Evolutionary conservation across 2,113 vertebrate genomes (phyloP), one percentile per base, ranked within the genome.

Genomic region (Fregata magnificens): DNA sequence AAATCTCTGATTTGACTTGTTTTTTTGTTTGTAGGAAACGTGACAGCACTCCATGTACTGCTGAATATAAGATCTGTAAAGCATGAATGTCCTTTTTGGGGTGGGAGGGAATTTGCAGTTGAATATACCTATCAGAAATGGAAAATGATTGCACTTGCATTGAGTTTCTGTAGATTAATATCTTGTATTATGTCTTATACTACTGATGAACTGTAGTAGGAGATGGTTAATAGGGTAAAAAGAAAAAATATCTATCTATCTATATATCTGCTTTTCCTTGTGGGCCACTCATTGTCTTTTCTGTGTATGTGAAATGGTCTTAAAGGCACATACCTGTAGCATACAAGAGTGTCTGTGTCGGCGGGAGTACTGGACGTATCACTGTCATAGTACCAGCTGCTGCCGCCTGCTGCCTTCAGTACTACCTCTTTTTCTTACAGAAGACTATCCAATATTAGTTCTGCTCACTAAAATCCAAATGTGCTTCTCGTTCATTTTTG

Each of bases 21-120:
- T 90, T 72, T 93, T 83, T 29, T 96, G 71, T 94, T 98, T 95
- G 63, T 94, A 98, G 98, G 97, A 95, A 92, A 93, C 15, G 36
- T 50, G 92, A 93, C 7, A 81, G 91, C 87, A 82, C 91, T 65
- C 63, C 93, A 38, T 9, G 2, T 80, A 86, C 50, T 85, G 84
- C 77, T 34, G 61, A 80, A 67, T 97, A 97, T 69, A 93, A 29
- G 38, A 24, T 24, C 32, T 95, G 24, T 93, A 96, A 86, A 76
- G 53, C 70, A 42, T 97, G 96, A 97, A 10, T 89, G 81, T 13
- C 87, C 66, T 31, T 90, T 63, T 7, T 13, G 18, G 45, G 58
- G 42, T 17, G 94, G 84, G 89, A 49, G 78, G 44, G 83, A 8
- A 2, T 31, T 18, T 18, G 56, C 20, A 36, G 11, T 47, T 63